Evolutionary conservation across 2,113 vertebrate genomes (phyloP).

Genomic region (Seriola quinqueradiata): DNA sequence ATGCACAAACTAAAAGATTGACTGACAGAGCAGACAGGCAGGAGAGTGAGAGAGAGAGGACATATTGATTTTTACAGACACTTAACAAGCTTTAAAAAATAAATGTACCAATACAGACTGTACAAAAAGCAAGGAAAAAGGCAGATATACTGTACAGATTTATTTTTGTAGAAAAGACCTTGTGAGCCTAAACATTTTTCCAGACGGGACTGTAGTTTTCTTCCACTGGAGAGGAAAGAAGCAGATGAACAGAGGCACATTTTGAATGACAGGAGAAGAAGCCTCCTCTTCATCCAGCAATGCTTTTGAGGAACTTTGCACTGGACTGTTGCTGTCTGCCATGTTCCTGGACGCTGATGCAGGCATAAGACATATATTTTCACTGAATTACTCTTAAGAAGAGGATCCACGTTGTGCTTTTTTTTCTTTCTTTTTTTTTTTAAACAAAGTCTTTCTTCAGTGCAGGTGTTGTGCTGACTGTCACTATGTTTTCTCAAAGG

Average conservation of each 20-base stretch:
- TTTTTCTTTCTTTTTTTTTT: constrained; percentile 8
- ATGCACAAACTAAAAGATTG: constrained; percentile 53
- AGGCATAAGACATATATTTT: constrained; percentile 39
- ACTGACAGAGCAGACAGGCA: constrained; percentile 44
- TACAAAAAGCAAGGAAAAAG: constrained; percentile 29
- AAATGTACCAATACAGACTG: constrained; percentile 3
- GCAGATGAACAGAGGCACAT: constrained; percentile 40
- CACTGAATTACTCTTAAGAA: constrained; percentile 32
- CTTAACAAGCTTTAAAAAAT: constrained; percentile 13
- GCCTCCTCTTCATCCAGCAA: constrained; percentile 53
- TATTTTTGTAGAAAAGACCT: constrained; percentile 37
- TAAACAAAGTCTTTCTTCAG: constrained; percentile 3
- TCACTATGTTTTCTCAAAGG: constrained; percentile 74
- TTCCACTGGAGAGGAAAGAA: constrained; percentile 28
- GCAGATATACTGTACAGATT: constrained; percentile 23
- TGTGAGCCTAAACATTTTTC: constrained; percentile 46
- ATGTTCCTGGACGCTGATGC: constrained; percentile 41
- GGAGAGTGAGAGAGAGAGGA: constrained; percentile 30
- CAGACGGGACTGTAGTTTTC: constrained; percentile 41
- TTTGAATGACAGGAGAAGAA: constrained; percentile 55
- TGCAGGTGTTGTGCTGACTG: constrained; percentile 44
- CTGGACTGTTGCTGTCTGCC: constrained; percentile 45
- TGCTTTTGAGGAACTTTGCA: constrained; percentile 74
- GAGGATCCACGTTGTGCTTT: constrained; percentile 15
- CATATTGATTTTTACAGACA: constrained; percentile 27